These are phyloP conservation scores for Artemisiospiza belli DNA, from an alignment of 2,113 vertebrate species.

Conservation along the genomic window DNA sequence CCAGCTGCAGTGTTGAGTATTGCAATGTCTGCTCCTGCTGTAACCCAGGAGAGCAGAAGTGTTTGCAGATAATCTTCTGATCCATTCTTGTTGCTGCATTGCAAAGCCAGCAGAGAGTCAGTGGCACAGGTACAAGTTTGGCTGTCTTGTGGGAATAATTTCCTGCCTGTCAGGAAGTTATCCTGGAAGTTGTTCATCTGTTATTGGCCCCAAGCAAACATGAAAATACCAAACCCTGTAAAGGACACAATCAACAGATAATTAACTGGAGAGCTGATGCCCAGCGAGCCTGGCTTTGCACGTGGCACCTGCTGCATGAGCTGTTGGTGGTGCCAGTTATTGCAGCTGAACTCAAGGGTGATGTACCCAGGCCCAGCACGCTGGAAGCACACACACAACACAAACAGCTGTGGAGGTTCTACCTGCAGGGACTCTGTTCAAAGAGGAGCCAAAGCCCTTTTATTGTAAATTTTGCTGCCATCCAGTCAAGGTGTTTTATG, in stretches of 20 bases:
- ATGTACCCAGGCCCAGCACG: rapidly evolving
- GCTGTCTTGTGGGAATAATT: neutral
- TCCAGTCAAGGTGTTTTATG: rapidly evolving
- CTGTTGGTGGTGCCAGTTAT: neutral
- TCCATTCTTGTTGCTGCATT: rapidly evolving
- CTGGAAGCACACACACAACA: rapidly evolving
- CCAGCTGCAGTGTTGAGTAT: rapidly evolving
- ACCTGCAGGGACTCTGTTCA: neutral
- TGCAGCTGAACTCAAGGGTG: neutral
- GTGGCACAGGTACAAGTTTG: too few species aligned
- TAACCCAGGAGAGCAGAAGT: neutral
- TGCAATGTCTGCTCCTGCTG: neutral
- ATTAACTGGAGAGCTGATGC: neutral
- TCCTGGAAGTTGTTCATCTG: neutral
- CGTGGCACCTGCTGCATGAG: neutral
- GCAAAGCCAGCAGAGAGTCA: neutral
- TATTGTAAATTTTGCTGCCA: neutral
- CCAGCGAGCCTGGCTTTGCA: neutral
- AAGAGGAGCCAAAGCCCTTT: rapidly evolving
- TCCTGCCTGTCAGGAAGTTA: neutral
- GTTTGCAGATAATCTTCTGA: neutral
- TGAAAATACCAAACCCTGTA: neutral
- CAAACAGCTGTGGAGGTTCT: neutral
- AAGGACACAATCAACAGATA: rapidly evolving
- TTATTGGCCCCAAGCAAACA: neutral